A percentile compares a stretch with the other conserved stretches of the same genome.
phyloP scores from a whole-genome alignment of 1,140 invertebrate species.

The Drosophila micromelanica region DNA sequence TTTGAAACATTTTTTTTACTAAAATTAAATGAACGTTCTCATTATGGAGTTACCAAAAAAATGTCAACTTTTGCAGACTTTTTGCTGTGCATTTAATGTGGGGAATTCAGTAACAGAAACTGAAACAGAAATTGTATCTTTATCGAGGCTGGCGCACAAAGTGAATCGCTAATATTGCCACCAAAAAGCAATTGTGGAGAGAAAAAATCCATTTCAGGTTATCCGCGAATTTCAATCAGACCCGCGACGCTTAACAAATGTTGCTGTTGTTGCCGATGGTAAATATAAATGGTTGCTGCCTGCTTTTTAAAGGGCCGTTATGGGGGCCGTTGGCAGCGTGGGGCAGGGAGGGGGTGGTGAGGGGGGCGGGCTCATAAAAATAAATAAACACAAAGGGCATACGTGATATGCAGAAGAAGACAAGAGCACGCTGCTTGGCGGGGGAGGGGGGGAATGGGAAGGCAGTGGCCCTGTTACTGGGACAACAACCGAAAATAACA shows the following conservation, averaged over 20 bases:
- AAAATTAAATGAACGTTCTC: not conserved
- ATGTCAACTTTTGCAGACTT: not conserved
- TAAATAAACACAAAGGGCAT: conserved; percentile 74
- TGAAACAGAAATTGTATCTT: not conserved
- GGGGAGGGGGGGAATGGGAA: not conserved
- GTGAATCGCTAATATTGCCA: conserved; percentile 78
- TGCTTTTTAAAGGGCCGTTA: no score
- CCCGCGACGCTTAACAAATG: conserved; percentile 57
- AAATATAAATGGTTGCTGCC: conserved; percentile 37
- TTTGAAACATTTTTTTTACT: no score
- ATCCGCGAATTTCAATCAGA: conserved; percentile 83
- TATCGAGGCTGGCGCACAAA: conserved; percentile 22
- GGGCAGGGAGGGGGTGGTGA: not conserved
- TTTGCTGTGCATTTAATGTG: not conserved
- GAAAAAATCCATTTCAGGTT: conserved; percentile 82
- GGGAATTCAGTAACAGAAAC: conserved; percentile 2
- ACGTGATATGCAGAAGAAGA: conserved; percentile 55
- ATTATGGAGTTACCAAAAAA: not conserved
- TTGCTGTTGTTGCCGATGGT: conserved; percentile 13
- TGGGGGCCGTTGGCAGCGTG: not conserved
- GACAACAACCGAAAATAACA: conserved; percentile 22
- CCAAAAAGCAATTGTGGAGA: conserved; percentile 84
- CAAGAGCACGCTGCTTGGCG: conserved; percentile 10
- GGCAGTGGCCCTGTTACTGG: conserved; percentile 25
- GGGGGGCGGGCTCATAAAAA: conserved; percentile 46